phyloP scores from a whole-genome alignment of 2,797 vertebrate species.

The Hemitrygon akajei region DNA sequence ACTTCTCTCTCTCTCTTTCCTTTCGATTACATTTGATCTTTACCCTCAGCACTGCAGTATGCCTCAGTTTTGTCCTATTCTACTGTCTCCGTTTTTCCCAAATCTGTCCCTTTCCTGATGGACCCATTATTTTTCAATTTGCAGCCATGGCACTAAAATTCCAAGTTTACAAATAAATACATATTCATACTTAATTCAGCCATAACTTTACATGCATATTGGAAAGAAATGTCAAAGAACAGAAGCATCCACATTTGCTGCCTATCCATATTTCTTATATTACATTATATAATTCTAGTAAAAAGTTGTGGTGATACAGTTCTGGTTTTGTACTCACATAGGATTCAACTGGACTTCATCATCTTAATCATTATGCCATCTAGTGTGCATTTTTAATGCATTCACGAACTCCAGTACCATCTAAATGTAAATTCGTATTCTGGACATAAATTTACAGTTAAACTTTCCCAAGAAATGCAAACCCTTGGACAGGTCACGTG shows the following conservation, averaged over 20 bases:
- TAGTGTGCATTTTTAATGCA: background rate
- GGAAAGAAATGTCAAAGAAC: background rate
- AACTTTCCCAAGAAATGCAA: background rate
- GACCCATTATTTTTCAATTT: background rate
- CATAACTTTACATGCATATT: background rate
- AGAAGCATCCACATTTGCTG: background rate
- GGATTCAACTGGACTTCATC: background rate
- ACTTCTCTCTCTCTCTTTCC: background rate
- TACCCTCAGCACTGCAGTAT: too few species aligned
- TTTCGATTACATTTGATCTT: too few species aligned
- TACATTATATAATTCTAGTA: background rate
- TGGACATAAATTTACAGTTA: background rate
- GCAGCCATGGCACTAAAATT: background rate
- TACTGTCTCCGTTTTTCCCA: background rate
- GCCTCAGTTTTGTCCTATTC: too few species aligned
- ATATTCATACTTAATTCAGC: background rate
- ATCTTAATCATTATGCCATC: background rate
- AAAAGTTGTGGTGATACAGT: background rate
- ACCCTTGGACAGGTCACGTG: background rate
- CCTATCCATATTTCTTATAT: background rate
- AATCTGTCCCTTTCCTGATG: too few species aligned
- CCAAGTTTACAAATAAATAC: background rate
- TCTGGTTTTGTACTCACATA: background rate
- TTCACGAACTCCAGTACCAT: background rate
- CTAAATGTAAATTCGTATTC: conserved; percentile 8